phyloP scores from a whole-genome alignment of 2,113 vertebrate species.

The Hiodon tergisus region DNA sequence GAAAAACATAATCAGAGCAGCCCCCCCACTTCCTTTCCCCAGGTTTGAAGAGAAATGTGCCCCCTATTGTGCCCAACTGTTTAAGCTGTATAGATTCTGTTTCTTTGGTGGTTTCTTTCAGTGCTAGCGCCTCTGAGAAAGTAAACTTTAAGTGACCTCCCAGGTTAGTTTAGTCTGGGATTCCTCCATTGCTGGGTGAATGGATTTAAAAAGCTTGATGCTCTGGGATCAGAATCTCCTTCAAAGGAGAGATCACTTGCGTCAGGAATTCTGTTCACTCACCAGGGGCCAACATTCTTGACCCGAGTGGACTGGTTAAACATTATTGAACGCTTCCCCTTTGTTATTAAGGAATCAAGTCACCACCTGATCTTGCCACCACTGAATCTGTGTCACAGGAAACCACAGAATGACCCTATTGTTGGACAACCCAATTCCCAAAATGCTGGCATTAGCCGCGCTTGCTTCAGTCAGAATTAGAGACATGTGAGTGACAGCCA shows the following conservation, averaged over 20 bases:
- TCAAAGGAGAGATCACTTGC: constrained; percentile 57
- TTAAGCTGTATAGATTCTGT: constrained; percentile 73
- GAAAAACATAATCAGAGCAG: background rate
- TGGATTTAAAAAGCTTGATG: constrained; percentile 50
- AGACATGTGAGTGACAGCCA: constrained; percentile 9
- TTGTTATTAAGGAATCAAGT: constrained; percentile 54
- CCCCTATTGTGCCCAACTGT: constrained; percentile 57
- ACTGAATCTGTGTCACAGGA: constrained; percentile 45
- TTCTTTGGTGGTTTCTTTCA: constrained; percentile 54
- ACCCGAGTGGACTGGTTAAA: constrained; percentile 66
- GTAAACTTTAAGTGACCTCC: constrained; percentile 75
- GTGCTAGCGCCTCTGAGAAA: constrained; percentile 69
- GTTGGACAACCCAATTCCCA: constrained; percentile 31
- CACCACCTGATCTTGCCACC: constrained; percentile 60
- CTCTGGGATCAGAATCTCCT: constrained; percentile 47
- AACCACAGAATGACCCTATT: constrained; percentile 50
- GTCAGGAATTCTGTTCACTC: constrained; percentile 61
- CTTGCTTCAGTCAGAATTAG: constrained; percentile 27
- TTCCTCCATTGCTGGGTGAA: constrained; percentile 44
- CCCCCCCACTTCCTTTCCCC: constrained; percentile 2
- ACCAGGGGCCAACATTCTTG: constrained; percentile 64
- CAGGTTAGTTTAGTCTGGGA: constrained; percentile 72
- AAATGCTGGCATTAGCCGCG: constrained; percentile 20
- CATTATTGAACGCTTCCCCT: constrained; percentile 58
- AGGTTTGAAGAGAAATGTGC: constrained; percentile 26